phyloP scores from a whole-genome alignment of 2,113 vertebrate genomes.

The Saimiri boliviensis region DNA sequence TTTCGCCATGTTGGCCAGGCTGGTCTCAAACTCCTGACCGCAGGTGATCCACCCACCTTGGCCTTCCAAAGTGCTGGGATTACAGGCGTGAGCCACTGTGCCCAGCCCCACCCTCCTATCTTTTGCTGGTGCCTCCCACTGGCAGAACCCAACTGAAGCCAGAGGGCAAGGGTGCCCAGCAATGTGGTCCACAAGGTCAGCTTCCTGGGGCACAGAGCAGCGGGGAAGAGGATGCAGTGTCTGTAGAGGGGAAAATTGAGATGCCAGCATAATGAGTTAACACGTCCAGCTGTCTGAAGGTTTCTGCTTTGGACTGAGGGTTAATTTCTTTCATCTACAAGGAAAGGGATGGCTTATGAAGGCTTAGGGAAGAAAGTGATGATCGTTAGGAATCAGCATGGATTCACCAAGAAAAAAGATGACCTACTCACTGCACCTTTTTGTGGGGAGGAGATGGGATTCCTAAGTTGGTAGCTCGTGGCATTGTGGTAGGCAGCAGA shows the following conservation, averaged over 20 bases:
- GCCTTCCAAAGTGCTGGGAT: too few relatives aligned
- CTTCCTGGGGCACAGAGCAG: background rate
- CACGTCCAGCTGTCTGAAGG: background rate
- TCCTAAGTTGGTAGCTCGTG: background rate
- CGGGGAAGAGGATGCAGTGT: background rate
- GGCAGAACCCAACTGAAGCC: background rate
- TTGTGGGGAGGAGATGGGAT: background rate
- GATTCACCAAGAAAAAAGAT: background rate
- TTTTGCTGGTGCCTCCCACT: background rate
- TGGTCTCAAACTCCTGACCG: too few relatives aligned
- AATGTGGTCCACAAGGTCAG: background rate
- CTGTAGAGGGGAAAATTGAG: background rate
- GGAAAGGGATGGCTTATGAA: slow-evolving; percentile 18
- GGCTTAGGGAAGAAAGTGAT: background rate
- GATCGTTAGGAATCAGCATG: background rate
- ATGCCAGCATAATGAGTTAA: too few relatives aligned
- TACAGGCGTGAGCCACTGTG: too few relatives aligned
- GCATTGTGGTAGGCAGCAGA: background rate
- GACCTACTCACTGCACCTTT: background rate
- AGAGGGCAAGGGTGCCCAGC: background rate
- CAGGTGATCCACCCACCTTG: too few relatives aligned
- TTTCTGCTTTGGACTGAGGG: background rate
- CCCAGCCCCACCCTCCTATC: too few relatives aligned
- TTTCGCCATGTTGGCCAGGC: too few relatives aligned
- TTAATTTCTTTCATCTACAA: background rate